Base-by-base conservation (phyloP, 2,113 vertebrate genomes). In the Shinisaurus crocodilurus region DNA sequence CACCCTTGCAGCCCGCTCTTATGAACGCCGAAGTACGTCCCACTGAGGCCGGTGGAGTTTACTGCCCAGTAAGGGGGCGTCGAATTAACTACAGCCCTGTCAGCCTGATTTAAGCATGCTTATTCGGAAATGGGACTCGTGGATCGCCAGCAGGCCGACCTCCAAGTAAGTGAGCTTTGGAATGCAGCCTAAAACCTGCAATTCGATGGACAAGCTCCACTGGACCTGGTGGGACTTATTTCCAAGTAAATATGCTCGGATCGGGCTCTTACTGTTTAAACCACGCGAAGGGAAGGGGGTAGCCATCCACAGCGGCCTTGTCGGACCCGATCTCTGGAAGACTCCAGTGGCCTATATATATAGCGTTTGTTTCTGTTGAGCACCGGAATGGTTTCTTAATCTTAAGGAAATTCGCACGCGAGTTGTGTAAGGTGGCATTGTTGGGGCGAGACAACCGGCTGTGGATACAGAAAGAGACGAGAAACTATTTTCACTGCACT, bases 391-490 rank as follows among this genome's bases (percentile, higher is more conserved):
- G 20, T 8, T 67, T n/a, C 5, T 48, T n/a, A n/a, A n/a, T 29
- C 27, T 3, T 25, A 45, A 50, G 76, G 76, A 48, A 50, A 45
- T 29, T 79, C 45, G 9, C 8, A 50, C 3, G 9, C 23, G 25
- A 48, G 76, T 8, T 3, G 23, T 3, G 43, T 10, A 15, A 20
- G 40, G 18, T 8, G 9, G 43, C 37, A 2, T 16, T 9, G 34
- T 6, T 60, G 50, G 40, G 89, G 93, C 90, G 90, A 95, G 92
- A 85, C 88, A 93, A 95, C 76, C 63, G 63, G 63, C 63, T 89
- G 86, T 57, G 69, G 89, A 89, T 94, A 87, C 92, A 92, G 90
- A 95, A 95, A 94, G 89, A 95, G 94, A 90, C 92, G 88, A 91
- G 92, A 79, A 37, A 74, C 72, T 37, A 13, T 74, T 37, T 37